Percentiles rank a stretch among this genome's conserved stretches.
Evolutionary conservation across 2,113 vertebrate species (phyloP).

Genomic region (Corythornis madagascariensis): DNA sequence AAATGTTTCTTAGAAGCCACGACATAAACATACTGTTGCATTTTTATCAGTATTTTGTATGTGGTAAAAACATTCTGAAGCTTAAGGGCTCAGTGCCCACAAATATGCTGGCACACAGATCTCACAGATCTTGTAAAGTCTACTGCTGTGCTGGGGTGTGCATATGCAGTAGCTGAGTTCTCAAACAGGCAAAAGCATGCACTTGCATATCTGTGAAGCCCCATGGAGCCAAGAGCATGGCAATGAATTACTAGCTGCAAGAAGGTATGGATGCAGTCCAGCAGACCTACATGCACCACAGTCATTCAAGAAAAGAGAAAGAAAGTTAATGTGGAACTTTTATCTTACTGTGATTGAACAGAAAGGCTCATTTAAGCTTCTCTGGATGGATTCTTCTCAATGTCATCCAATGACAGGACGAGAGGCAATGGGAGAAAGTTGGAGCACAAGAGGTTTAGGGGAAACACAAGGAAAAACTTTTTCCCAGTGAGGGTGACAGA

Average conservation of each 20-base stretch:
- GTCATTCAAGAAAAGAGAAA: background rate
- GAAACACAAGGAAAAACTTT: no score
- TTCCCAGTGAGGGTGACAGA: no score
- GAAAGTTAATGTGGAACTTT: background rate
- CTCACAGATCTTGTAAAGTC: slow-evolving; percentile 5
- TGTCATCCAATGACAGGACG: no score
- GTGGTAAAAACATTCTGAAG: slow-evolving; percentile 40
- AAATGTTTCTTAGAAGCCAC: slow-evolving; percentile 3
- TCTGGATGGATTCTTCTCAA: background rate
- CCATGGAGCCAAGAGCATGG: background rate
- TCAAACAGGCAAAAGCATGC: background rate
- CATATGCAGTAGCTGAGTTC: slow-evolving; percentile 13
- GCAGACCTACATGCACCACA: background rate
- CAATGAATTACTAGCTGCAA: background rate
- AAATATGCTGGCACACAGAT: slow-evolving; percentile 20
- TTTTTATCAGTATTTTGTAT: slow-evolving; percentile 49
- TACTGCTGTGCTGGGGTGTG: background rate
- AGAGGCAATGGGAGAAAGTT: no score
- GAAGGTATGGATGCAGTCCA: slow-evolving; percentile 8
- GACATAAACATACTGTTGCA: slow-evolving; percentile 25
- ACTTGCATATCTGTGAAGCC: slow-evolving; percentile 19
- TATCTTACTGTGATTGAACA: slow-evolving; percentile 3
- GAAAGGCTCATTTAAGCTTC: slow-evolving; percentile 20
- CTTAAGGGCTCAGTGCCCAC: slow-evolving; percentile 57
- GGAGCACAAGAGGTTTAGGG: no score